Base-by-base conservation (phyloP, 2,888 invertebrate genomes). In the Drosophila barbarae region DNA sequence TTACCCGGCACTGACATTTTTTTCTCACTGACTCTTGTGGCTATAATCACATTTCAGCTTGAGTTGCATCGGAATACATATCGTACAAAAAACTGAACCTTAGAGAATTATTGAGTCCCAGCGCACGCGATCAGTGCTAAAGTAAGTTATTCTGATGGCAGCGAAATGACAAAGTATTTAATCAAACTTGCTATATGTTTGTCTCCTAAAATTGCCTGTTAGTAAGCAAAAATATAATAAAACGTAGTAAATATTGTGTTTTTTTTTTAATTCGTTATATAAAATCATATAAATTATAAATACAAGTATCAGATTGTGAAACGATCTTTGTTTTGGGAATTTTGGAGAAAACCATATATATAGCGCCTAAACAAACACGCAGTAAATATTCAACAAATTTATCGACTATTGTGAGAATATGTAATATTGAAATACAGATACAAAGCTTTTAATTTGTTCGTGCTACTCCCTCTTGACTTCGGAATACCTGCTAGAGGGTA, bases 51-150 rank as follows among this genome's bases (percentile, higher is more conserved):
- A 15, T 46, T n/a, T 35, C 28, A 51, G 42, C 32, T 63, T 50
- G 34, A 36, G 42, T 63, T 63, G 63, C 64, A 52, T 38, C 35
- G 42, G 36, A 63, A 51, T 26, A 44, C 15, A 44, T 52, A 64
- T 52, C 38, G 51, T 26, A n/a, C 5, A 15, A 36, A 44, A 38
- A 44, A 44, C 18, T 36, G 61, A 61, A 4, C 8, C 32, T 21
- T 1, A 32, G 34, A 23, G 41, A 10, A 32, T 36, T 23, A 13
- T 15, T 3, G 30, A 36, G 26, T 47, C 18, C 10, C 47, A 5
- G 35, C 13, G 5, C 26, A 26, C 5, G 23, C 36, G 38, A 30
- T 3, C n/a, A 38, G 46, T 18, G 5, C 18, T 51, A 10, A 12
- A 53, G 21, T 56, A 18, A 53, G 53, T 52, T 55, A 56, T 56